Evolutionary conservation across 2,888 invertebrate species (phyloP), one percentile per base, ranked within the genome.

Genomic region (Xestobium rufovillosum): DNA sequence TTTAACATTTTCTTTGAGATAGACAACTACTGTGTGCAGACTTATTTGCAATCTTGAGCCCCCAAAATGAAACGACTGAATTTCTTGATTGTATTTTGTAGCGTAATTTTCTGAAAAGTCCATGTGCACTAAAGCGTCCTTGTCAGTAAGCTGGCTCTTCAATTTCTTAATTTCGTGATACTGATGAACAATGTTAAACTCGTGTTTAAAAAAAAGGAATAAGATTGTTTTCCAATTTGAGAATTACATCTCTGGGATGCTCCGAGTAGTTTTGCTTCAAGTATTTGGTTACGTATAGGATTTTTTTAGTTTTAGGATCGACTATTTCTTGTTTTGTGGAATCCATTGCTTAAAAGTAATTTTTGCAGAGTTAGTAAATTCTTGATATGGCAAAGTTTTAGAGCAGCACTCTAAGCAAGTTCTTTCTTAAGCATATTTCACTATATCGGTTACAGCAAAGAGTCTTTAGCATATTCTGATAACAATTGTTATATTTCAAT

Each of bases 81-180:
- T 59, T 41, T 63, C 61, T 35, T 50, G 31, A 27, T 39, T 41
- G 47, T 58, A 58, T 42, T 59, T 57, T 14, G 53, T 49, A 3
- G 34, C 39, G 47, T 52, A 62, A 37, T 63, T 63, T 48, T 63
- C 60, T 3, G 52, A 47, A 47, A 65, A 63, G 41, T 63, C 54
- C 38, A 54, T 46, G 35, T 57, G 55, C 12, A 52, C 43, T 1
- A 57, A 9, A 6, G 34, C 34, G 25, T 53, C 48, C 26, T 45
- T 31, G 6, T 39, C 34, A 2, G 27, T 19, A 17, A 53, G 39
- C 10, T 42, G 36, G 31, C 42, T 30, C 33, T 49, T 49, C 2
- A 51, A 27, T 2, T 38, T 8, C 14, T 40, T 44, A 2, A 44
- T 43, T 11, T 29, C 32, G 13, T 32, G 15, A 36, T 38, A 41